phyloP scores from a whole-genome alignment of 2,888 invertebrate species.

The Phania funesta region DNA sequence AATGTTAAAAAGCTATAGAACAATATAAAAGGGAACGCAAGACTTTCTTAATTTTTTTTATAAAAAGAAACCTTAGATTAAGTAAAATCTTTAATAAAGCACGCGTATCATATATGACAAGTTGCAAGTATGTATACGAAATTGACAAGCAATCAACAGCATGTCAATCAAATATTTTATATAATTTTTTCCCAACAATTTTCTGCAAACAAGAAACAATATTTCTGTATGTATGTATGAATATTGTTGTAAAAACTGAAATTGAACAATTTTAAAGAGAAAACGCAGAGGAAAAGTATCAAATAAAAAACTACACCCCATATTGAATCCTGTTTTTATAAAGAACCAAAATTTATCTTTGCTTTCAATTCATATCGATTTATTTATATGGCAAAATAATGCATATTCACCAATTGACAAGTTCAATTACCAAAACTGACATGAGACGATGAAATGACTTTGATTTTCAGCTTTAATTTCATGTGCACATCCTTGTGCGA shows the following conservation, averaged over 20 bases:
- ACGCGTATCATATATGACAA: constrained; percentile 65
- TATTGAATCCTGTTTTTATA: constrained; percentile 6
- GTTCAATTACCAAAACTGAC: constrained; percentile 66
- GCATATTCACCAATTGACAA: constrained; percentile 68
- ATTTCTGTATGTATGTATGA: too few species aligned
- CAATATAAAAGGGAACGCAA: not conserved
- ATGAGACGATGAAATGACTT: constrained; percentile 59
- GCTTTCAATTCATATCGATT: constrained; percentile 33
- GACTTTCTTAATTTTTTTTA: not conserved
- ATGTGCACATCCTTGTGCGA: not conserved
- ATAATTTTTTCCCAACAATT: not conserved
- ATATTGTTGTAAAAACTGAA: constrained; percentile 22
- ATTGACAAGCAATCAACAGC: constrained; percentile 68
- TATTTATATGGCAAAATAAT: constrained; percentile 44
- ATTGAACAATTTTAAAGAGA: constrained; percentile 39
- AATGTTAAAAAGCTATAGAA: not conserved
- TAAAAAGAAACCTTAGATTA: not conserved
- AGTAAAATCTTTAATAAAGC: constrained; percentile 63
- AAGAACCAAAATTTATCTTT: not conserved
- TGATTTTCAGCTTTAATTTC: constrained; percentile 30
- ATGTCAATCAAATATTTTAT: constrained; percentile 67
- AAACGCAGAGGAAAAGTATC: not conserved
- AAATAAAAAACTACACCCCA: constrained; percentile 4
- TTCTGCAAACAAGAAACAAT: not conserved
- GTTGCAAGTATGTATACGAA: constrained; percentile 62